Conservation (phyloP, 2,888 invertebrate genomes). For the Oegoconia quadripuncta region DNA sequence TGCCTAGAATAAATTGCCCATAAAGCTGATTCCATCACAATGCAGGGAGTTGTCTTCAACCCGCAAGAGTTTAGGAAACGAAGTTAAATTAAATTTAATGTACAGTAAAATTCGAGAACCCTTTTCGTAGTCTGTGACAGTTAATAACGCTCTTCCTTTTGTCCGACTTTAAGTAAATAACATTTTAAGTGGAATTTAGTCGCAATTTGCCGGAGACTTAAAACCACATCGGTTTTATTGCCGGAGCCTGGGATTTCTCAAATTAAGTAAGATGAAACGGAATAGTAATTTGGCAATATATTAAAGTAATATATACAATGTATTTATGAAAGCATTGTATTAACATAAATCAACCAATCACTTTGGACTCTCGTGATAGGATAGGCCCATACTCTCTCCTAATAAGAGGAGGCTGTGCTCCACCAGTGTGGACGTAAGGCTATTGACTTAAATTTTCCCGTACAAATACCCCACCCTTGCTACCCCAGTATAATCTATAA, state of each 20-base stretch:
- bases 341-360: no score
- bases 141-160: conserved; percentile 21
- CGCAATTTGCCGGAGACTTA: conserved; percentile 33
- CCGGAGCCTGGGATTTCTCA: conserved; percentile 4
- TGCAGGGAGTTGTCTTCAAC: conserved; percentile 1
- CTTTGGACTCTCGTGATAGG: no score
- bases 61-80: conserved; percentile 10
- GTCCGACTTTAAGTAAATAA: conserved; percentile 28
- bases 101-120: conserved; percentile 25
- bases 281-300: neutral
- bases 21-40: no score
- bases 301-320: neutral
- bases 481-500: no score
- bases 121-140: conserved; percentile 18
- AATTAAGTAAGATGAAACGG: conserved; percentile 7
- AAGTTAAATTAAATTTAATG: conserved; percentile 28
- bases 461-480: no score
- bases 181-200: conserved; percentile 31
- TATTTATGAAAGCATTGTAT: neutral
- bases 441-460: no score
- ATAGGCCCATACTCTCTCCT: no score
- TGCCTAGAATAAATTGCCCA: no score
- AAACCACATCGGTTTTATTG: conserved; percentile 30
- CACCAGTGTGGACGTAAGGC: no score
- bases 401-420: no score